Evolutionary conservation across 2,888 invertebrate species (phyloP), one percentile per base, ranked within the genome.

Genomic region (Linnaemya tessellans): DNA sequence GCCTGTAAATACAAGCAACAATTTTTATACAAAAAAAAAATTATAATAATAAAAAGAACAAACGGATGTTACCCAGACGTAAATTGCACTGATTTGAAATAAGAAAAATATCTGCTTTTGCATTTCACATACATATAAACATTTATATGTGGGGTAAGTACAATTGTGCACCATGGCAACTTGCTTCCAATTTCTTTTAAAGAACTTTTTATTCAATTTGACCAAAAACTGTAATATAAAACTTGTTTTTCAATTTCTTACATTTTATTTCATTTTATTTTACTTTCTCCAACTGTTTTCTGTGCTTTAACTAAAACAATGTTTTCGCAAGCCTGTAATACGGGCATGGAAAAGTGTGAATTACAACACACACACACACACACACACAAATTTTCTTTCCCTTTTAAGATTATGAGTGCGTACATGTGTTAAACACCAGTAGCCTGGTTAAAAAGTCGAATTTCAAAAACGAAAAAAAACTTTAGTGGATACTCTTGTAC

Each of bases 161-260:
- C 2, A 20, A 49, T 5, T 41, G 25, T 74, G 13, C 10, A 7
- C 9, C 56, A 20, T 38, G 43, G 71, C 41, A 30, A 70, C 49
- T 68, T 68, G 13, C 51, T 41, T n/a, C 35, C 25, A 56, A 51
- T 68, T 60, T 25, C 35, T n/a, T 74, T 43, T 13, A 5, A 49
- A 35, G 68, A 67, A 80, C 18, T 38, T 75, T 62, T 75, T 70
- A 73, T 81, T 68, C 68, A 75, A 81, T 81, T 75, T 75, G 68
- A 81, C 75, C 75, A 75, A 81, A 81, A 67, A 18, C 65, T 30
- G 9, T 43, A 41, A 41, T 25, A 51, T 51, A 60, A 78, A 70
- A 70, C 9, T 64, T 62, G n/a, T 41, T 41, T 10, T 35, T 46
- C 2, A 25, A 25, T 46, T 43, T 43, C 15, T 73, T 64, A 8